phyloP scores from a whole-genome alignment of 64 coral and sea anemone genomes.

The Pocillopora damicornis region DNA sequence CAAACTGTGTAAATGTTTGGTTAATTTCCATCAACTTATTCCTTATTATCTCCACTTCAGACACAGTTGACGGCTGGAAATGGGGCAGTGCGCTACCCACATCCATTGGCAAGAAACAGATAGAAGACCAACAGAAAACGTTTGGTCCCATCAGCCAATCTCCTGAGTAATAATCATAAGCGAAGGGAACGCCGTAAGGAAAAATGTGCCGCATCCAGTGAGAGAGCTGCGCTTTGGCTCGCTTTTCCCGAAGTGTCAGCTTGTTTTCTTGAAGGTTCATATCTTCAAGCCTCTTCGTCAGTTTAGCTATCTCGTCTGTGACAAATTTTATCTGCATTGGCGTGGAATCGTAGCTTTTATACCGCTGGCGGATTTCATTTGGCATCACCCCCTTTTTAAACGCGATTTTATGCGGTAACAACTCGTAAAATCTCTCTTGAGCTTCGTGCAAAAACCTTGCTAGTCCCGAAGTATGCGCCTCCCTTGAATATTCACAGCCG shows the following conservation, averaged over 20 bases:
- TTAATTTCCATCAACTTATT: conserved; percentile 43
- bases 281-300: conserved; percentile 18
- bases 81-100: not conserved
- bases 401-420: conserved; percentile 35
- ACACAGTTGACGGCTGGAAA: conserved; percentile 33
- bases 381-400: conserved; percentile 35
- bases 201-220: conserved; percentile 49
- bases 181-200: conserved; percentile 45
- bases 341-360: conserved; percentile 35
- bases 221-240: conserved; percentile 8
- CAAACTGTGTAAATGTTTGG: conserved; percentile 42
- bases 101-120: conserved; percentile 15
- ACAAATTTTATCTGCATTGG: conserved; percentile 35
- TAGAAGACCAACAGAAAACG: conserved; percentile 55
- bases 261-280: conserved; percentile 18
- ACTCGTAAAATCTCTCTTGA: conserved; percentile 37
- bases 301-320: conserved; percentile 25
- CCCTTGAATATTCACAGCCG: not conserved
- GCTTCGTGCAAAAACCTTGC: conserved; percentile 28
- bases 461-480: conserved; percentile 36
- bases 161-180: conserved; percentile 55
- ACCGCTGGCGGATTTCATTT: conserved; percentile 28
- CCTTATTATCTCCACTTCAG: conserved; percentile 42
- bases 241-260: conserved; percentile 44
- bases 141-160: conserved; percentile 61